phyloP scores from a whole-genome alignment of 2,888 invertebrate genomes.

The Diloba caeruleocephala region DNA sequence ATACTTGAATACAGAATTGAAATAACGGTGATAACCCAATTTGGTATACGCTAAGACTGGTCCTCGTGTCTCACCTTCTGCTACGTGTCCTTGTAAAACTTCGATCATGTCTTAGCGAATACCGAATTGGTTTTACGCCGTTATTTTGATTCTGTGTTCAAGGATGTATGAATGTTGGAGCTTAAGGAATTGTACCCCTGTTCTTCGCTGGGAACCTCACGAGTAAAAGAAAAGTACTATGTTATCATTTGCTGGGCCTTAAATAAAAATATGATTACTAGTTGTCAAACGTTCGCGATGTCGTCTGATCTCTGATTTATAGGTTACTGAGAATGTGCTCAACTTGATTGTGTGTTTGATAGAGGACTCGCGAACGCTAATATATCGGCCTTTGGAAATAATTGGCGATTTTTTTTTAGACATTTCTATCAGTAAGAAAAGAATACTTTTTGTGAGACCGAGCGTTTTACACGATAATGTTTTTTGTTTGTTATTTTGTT shows the following conservation, averaged over 20 bases:
- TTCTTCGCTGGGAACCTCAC: too few relatives aligned
- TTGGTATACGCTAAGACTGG: too few relatives aligned
- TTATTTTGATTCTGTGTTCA: too few relatives aligned
- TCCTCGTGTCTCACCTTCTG: too few relatives aligned
- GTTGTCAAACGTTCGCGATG: constrained; percentile 65
- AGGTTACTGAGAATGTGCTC: constrained; percentile 74
- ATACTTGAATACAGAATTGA: too few relatives aligned
- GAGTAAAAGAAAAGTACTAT: not conserved
- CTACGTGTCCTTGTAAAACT: too few relatives aligned
- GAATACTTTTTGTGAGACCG: constrained; percentile 23
- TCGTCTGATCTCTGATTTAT: constrained; percentile 80
- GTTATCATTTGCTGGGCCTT: constrained; percentile 58
- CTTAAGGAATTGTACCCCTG: too few relatives aligned
- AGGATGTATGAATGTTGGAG: too few relatives aligned
- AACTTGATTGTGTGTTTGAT: constrained; percentile 79
- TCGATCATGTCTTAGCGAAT: too few relatives aligned
- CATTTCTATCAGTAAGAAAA: constrained; percentile 34
- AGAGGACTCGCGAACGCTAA: constrained; percentile 61
- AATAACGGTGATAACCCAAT: too few relatives aligned
- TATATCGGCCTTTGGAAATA: constrained; percentile 40
- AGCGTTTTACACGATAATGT: constrained; percentile 27
- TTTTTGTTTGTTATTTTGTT: constrained; percentile 7
- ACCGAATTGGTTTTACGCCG: too few relatives aligned
- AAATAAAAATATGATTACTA: constrained; percentile 80
- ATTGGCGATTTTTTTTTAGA: constrained; percentile 47